These are phyloP conservation scores for Yponomeuta malinellus DNA, from an alignment of 2,888 invertebrate species.

Conservation along the genomic window DNA sequence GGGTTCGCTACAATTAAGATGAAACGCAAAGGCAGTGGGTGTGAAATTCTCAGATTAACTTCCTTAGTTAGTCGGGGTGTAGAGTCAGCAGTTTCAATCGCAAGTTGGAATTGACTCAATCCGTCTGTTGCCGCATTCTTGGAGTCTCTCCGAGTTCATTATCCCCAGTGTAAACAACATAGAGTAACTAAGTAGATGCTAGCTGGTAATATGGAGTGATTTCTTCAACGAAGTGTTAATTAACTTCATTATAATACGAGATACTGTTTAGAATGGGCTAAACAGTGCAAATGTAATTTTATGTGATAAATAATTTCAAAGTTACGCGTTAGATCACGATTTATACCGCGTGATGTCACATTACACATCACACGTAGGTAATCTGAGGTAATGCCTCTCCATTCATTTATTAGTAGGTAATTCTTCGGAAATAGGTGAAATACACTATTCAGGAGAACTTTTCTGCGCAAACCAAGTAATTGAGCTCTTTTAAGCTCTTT, in stretches of 20 bases:
- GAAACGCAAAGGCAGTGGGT: neutral
- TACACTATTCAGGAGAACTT: no score
- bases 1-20: neutral
- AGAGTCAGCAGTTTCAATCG: conserved; percentile 28
- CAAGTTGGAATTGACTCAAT: conserved; percentile 37
- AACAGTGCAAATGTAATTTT: no score
- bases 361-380: no score
- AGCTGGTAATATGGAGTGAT: neutral
- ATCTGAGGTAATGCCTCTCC: no score
- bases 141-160: neutral
- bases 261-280: no score
- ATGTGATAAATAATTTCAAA: no score
- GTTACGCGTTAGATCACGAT: no score
- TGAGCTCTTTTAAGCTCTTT: no score
- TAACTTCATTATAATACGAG: neutral
- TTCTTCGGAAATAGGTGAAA: no score
- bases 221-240: neutral
- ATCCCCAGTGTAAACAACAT: conserved; percentile 6
- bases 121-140: conserved; percentile 23
- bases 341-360: no score
- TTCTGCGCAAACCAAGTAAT: no score
- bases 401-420: no score
- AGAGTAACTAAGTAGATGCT: neutral
- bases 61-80: neutral
- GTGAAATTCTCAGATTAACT: neutral